Percentiles rank a stretch among this genome's conserved stretches.
Evolutionary conservation across 2,113 vertebrate species (phyloP).

Genomic region (Girardinichthys multiradiatus): DNA sequence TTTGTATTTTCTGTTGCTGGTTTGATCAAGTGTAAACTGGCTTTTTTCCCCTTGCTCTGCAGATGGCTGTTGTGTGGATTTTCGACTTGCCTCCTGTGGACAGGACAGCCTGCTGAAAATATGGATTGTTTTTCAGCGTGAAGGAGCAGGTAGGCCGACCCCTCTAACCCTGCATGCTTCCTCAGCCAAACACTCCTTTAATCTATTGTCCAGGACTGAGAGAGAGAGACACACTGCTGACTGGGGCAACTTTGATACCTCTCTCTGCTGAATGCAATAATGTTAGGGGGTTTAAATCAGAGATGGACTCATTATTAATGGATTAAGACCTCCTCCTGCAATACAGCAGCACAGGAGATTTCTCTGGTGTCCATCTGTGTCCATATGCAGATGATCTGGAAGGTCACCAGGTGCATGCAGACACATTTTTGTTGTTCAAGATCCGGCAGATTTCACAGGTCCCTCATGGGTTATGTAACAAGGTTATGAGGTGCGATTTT

Average conservation of each 20-base stretch:
- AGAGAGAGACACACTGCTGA: conserved; percentile 14
- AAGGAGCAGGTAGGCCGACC: conserved; percentile 78
- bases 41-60: conserved; percentile 32
- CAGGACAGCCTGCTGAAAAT: conserved; percentile 88
- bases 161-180: not conserved
- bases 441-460: conserved; percentile 10
- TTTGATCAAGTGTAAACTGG: conserved; percentile 11
- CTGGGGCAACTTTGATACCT: conserved; percentile 59
- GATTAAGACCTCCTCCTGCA: conserved; percentile 56
- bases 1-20: conserved; percentile 27
- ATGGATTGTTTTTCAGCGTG: conserved; percentile 83
- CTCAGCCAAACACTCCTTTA: conserved; percentile 12
- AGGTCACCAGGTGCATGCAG: conserved; percentile 38
- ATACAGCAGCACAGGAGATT: conserved; percentile 21
- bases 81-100: conserved; percentile 89
- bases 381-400: conserved; percentile 3
- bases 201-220: not conserved
- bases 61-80: conserved; percentile 76
- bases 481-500: conserved; percentile 15
- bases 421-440: conserved; percentile 32
- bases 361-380: not conserved
- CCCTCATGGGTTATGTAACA: conserved; percentile 21
- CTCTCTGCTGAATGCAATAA: conserved; percentile 49
- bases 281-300: conserved; percentile 66
- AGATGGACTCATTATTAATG: conserved; percentile 62